Evolutionary conservation across 1,140 invertebrate genomes (phyloP).

Genomic region (Scaptomyza pallida): DNA sequence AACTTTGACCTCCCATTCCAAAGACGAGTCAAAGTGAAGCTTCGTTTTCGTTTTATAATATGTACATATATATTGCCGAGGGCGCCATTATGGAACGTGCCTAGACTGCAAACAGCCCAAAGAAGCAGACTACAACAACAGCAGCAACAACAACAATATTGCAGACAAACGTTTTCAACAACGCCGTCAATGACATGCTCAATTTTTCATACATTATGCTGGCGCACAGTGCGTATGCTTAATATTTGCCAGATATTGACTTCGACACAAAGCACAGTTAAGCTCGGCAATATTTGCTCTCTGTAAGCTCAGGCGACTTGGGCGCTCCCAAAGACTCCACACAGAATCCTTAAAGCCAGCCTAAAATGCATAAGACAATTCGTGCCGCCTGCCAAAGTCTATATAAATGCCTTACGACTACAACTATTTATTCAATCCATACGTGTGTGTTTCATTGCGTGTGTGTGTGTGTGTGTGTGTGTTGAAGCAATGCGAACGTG

Average conservation of each 20-base stretch:
- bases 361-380: constrained; percentile 77
- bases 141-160: constrained; percentile 28
- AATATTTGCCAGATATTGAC: constrained; percentile 73
- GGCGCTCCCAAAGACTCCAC: not conserved
- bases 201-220: constrained; percentile 79
- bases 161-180: constrained; percentile 20
- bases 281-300: constrained; percentile 71
- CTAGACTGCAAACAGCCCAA: constrained; percentile 65
- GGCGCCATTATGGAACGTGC: constrained; percentile 64
- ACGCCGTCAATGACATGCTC: constrained; percentile 74
- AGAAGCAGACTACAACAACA: constrained; percentile 30
- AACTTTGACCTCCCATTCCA: constrained; percentile 55
- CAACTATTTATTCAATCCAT: constrained; percentile 22
- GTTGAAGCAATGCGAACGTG: not conserved
- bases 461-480: constrained; percentile 5
- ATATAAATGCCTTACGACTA: constrained; percentile 48
- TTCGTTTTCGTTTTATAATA: constrained; percentile 62
- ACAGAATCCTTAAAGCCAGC: constrained; percentile 39
- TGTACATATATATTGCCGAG: constrained; percentile 48
- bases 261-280: constrained; percentile 68
- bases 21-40: constrained; percentile 43
- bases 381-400: constrained; percentile 52
- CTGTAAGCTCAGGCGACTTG: constrained; percentile 42
- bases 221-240: constrained; percentile 73
- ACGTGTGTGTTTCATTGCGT: not conserved